These are phyloP conservation scores for Oreochromis niloticus DNA, from an alignment of 2,113 vertebrate species.

Conservation along the genomic window DNA sequence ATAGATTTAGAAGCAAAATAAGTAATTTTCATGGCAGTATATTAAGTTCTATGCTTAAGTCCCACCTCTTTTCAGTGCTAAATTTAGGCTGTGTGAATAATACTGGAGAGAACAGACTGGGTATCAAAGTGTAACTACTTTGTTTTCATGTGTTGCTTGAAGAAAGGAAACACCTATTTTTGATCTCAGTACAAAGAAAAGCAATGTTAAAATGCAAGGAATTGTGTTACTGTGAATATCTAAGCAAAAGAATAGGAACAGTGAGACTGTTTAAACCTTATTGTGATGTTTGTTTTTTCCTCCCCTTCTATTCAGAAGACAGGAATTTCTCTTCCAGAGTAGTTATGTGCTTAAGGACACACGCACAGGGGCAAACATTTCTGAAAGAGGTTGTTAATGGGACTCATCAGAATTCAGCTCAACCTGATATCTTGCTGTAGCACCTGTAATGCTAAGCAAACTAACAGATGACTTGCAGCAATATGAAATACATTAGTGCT, in stretches of 20 bases:
- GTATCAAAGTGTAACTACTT: neutral
- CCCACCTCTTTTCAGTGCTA: neutral
- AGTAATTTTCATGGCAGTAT: neutral
- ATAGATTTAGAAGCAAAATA: neutral
- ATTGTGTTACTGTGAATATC: neutral
- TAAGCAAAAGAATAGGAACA: neutral
- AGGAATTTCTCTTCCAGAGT: neutral
- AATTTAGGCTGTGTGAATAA: neutral
- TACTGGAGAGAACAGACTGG: neutral
- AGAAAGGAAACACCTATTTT: neutral
- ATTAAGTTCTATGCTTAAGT: neutral
- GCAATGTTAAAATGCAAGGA: rapidly evolving
- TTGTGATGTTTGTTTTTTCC: neutral
- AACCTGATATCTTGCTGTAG: neutral
- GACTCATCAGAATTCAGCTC: neutral
- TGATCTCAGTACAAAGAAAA: neutral
- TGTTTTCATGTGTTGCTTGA: neutral
- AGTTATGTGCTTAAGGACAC: neutral
- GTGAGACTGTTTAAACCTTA: neutral
- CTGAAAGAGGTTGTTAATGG: neutral
- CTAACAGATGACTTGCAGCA: neutral
- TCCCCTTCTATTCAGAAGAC: neutral
- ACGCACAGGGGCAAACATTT: neutral
- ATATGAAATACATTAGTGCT: rapidly evolving
- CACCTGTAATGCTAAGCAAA: neutral